Evolutionary conservation across 92 coral and sea anemone genomes (phyloP).

Genomic region (Micromussa lordhowensis): DNA sequence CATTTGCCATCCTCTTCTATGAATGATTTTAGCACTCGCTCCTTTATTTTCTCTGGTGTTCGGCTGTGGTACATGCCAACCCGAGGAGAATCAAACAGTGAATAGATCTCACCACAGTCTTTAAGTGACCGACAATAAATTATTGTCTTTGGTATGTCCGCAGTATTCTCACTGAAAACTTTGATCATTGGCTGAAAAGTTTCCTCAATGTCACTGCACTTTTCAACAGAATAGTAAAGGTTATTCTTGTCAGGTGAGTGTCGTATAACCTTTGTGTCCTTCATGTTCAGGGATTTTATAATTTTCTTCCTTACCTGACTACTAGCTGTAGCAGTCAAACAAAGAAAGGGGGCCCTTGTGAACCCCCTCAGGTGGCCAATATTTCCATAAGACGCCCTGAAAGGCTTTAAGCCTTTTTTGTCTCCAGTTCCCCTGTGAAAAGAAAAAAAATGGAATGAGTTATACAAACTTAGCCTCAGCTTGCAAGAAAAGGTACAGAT

Average conservation of each 20-base stretch:
- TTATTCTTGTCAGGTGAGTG: constrained; percentile 40
- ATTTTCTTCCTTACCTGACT: constrained; percentile 15
- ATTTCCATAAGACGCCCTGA: constrained; percentile 4
- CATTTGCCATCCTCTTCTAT: background rate
- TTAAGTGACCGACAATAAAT: constrained; percentile 61
- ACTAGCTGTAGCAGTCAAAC: constrained; percentile 46
- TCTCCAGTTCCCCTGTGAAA: too few relatives aligned
- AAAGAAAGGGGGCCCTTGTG: constrained; percentile 20
- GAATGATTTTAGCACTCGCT: constrained; percentile 13
- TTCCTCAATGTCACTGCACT: too few relatives aligned
- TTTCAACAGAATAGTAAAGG: too few relatives aligned
- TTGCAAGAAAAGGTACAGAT: too few relatives aligned
- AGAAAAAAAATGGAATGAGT: too few relatives aligned
- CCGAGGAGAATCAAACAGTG: too few relatives aligned
- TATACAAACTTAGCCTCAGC: too few relatives aligned
- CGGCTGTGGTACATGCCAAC: too few relatives aligned
- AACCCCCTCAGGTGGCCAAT: constrained; percentile 7
- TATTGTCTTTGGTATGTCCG: constrained; percentile 26
- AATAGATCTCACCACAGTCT: constrained; percentile 64
- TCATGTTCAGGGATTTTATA: constrained; percentile 19
- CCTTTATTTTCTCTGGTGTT: constrained; percentile 51
- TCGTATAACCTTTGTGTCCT: background rate
- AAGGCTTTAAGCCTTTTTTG: background rate
- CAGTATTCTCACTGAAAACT: too few relatives aligned
- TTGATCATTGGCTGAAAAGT: too few relatives aligned